phyloP scores from a whole-genome alignment of 2,888 invertebrate species.

The Parnassius smintheus region DNA sequence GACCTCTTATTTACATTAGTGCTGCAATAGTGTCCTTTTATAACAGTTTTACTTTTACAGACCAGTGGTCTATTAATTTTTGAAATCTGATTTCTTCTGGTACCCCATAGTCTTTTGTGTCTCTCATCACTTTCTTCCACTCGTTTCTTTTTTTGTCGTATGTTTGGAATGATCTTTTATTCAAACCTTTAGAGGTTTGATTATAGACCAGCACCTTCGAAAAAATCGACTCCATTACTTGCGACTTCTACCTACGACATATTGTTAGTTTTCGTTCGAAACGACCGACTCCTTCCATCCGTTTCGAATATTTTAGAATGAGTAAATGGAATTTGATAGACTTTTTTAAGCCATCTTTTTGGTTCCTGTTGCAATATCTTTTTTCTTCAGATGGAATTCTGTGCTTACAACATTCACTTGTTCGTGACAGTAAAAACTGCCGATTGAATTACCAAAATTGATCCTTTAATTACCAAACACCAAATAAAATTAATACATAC shows the following conservation, averaged over 20 bases:
- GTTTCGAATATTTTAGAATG: constrained; percentile 37
- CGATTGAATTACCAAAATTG: no score
- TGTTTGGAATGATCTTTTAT: constrained; percentile 28
- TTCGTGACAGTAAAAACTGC: no score
- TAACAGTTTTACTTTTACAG: constrained; percentile 25
- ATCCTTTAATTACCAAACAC: no score
- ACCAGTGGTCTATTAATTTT: constrained; percentile 36
- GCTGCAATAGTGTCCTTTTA: constrained; percentile 31
- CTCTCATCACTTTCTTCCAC: constrained; percentile 15
- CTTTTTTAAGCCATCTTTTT: constrained; percentile 34
- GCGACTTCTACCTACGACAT: constrained; percentile 36
- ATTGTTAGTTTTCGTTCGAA: constrained; percentile 35
- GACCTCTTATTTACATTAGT: constrained; percentile 29
- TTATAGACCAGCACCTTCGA: constrained; percentile 33
- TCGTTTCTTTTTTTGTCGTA: constrained; percentile 19
- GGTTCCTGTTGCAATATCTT: constrained; percentile 32
- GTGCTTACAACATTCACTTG: constrained; percentile 35
- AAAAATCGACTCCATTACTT: constrained; percentile 36
- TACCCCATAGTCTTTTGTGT: constrained; percentile 32
- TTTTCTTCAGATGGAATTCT: constrained; percentile 37
- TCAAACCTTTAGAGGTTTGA: constrained; percentile 18
- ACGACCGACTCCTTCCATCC: constrained; percentile 38
- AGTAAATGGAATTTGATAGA: constrained; percentile 27
- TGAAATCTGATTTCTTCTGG: constrained; percentile 32
- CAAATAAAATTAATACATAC: no score